These are phyloP conservation scores for Plusia festucae DNA, from an alignment of 2,888 invertebrate genomes.

Conservation along the genomic window DNA sequence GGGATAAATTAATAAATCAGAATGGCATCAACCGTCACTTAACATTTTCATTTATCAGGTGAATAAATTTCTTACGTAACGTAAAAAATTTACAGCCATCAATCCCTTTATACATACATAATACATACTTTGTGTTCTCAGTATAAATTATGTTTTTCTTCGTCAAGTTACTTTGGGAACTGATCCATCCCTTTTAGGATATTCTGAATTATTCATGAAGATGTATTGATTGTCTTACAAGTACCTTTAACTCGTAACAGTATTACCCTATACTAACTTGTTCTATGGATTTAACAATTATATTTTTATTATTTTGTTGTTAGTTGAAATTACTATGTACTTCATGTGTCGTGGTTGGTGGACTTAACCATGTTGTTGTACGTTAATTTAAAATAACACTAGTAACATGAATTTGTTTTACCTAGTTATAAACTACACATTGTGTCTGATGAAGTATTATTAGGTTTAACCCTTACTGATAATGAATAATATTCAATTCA, in stretches of 20 bases:
- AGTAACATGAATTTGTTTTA: neutral
- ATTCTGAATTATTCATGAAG: slow-evolving; percentile 50
- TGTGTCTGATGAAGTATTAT: neutral
- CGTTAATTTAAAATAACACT: neutral
- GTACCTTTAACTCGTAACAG: slow-evolving; percentile 15
- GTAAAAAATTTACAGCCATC: slow-evolving; percentile 1
- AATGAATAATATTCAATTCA: too few relatives aligned
- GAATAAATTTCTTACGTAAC: neutral
- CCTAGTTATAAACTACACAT: neutral
- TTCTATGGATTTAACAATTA: neutral
- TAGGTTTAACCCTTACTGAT: too few relatives aligned
- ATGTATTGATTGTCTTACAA: slow-evolving; percentile 46
- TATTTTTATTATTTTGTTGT: neutral
- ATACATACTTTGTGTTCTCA: slow-evolving; percentile 38
- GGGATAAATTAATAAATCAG: too few relatives aligned
- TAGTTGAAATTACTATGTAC: too few relatives aligned
- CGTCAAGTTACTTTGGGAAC: slow-evolving; percentile 33
- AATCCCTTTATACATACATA: slow-evolving; percentile 16
- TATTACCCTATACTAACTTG: neutral
- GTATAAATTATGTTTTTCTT: slow-evolving; percentile 48
- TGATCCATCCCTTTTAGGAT: slow-evolving; percentile 50
- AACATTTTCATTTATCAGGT: neutral
- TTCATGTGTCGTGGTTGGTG: neutral
- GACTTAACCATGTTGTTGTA: neutral
- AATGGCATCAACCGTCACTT: neutral